phyloP scores from a whole-genome alignment of 35 echinoderm and acorn worm species.

The Hemicentrotus pulcherrimus region DNA sequence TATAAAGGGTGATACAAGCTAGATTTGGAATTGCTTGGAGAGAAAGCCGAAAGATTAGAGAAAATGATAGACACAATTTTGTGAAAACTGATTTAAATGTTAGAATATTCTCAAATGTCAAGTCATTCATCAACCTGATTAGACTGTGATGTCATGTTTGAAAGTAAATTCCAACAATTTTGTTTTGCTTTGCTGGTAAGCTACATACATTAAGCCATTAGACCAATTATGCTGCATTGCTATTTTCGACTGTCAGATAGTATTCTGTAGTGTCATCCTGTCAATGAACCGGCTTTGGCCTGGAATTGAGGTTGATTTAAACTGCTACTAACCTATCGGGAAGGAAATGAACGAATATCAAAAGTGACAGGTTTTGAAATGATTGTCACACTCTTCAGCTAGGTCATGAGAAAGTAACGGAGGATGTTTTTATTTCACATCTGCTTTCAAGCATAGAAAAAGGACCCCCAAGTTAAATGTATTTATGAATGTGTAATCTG shows the following conservation, averaged over 20 bases:
- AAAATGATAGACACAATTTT: too few species aligned
- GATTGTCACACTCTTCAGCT: background rate
- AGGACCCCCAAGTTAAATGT: too few species aligned
- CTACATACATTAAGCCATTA: background rate
- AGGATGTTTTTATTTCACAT: background rate
- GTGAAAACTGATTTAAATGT: too few species aligned
- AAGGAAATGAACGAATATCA: constrained; percentile 13
- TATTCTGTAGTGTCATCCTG: background rate
- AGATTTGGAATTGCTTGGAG: too few species aligned
- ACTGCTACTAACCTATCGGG: background rate
- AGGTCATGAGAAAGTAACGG: background rate
- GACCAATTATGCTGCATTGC: background rate
- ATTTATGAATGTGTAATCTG: too few species aligned
- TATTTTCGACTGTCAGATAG: background rate
- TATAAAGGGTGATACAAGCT: too few species aligned
- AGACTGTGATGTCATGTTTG: background rate
- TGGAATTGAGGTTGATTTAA: background rate
- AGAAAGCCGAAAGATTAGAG: too few species aligned
- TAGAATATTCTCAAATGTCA: background rate
- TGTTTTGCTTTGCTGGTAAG: background rate
- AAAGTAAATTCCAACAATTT: background rate
- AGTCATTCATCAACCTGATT: background rate
- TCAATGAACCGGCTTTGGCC: background rate
- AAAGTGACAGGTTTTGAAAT: background rate
- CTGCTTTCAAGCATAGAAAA: background rate